Evolutionary conservation across 2,888 invertebrate species (phyloP), one percentile per base, ranked within the genome.

Genomic region (Meiosimyza platycephala): DNA sequence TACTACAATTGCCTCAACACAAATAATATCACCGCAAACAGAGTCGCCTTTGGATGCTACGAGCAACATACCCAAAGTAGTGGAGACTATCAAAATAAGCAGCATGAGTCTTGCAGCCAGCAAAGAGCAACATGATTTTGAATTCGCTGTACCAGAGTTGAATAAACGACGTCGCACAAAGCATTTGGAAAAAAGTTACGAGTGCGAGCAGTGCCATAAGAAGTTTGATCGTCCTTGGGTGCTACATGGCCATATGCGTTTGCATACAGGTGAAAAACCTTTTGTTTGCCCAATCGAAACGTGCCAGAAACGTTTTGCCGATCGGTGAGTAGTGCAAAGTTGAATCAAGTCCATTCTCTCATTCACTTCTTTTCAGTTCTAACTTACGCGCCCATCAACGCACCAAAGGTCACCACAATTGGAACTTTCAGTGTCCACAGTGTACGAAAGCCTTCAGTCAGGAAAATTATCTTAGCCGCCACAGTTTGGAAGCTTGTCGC

Each of bases 351-450:
- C 28, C 1, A 13, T 59, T 65, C 0, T 48, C 28, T 60, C 13
- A 2, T 28, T 50, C 6, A 33, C 48, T 18, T 48, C 13, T 48
- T 73, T 65, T 4, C 64, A 92, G 93, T 64, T 93, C 93, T 0
- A 93, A 93, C 84, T 87, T 93, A 55, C 89, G 93, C 66, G 92
- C 93, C 0, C 93, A 93, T 87, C 93, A 93, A 82, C 90, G 93
- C 75, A 91, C 92, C 11, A 90, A 91, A 78, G 90, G 90, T 7
- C 93, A 93, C 85, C 93, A 93, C 85, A 85, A 89, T 69, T 93
- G 93, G 93, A 88, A 90, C 78, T 92, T 91, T 90, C 89, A 90
- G 70, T 93, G 93, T 80, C 84, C 88, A 1, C 89, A 89, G 72
- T 93, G 93, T 79, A 90, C 90, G 74, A 93, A 93, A 83, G 91